These are phyloP conservation scores for Aporophyla lueneburgensis DNA, from an alignment of 2,888 invertebrate genomes.

Conservation along the genomic window DNA sequence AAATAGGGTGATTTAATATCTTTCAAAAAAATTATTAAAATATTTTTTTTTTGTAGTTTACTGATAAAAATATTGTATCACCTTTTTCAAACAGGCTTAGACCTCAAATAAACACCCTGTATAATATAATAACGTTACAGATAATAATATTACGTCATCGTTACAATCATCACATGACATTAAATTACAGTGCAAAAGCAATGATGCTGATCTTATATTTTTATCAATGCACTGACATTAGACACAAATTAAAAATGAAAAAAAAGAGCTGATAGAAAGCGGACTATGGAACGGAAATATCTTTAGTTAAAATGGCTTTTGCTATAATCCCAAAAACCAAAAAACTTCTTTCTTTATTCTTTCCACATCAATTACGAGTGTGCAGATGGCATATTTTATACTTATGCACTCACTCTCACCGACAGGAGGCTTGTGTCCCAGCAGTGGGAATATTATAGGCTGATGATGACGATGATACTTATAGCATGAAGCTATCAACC, in stretches of 20 bases:
- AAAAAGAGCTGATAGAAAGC: conserved; percentile 31
- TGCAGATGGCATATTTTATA: too few species aligned
- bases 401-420: too few species aligned
- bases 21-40: not conserved
- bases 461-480: too few species aligned
- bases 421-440: too few species aligned
- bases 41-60: not conserved
- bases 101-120: conserved; percentile 49
- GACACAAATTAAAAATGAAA: conserved; percentile 19
- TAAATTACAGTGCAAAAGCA: conserved; percentile 34
- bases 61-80: conserved; percentile 15
- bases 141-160: conserved; percentile 2
- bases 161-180: conserved; percentile 26
- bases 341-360: not conserved
- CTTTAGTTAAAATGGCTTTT: not conserved
- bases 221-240: conserved; percentile 22
- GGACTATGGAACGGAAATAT: conserved; percentile 18
- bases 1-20: conserved; percentile 19
- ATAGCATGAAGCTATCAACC: too few species aligned
- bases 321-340: not conserved
- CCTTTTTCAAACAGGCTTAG: conserved; percentile 30
- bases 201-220: not conserved
- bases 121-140: conserved; percentile 13
- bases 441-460: too few species aligned
- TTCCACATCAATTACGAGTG: not conserved